phyloP scores from a whole-genome alignment of 2,888 invertebrate genomes.

The Notodonta dromedarius region DNA sequence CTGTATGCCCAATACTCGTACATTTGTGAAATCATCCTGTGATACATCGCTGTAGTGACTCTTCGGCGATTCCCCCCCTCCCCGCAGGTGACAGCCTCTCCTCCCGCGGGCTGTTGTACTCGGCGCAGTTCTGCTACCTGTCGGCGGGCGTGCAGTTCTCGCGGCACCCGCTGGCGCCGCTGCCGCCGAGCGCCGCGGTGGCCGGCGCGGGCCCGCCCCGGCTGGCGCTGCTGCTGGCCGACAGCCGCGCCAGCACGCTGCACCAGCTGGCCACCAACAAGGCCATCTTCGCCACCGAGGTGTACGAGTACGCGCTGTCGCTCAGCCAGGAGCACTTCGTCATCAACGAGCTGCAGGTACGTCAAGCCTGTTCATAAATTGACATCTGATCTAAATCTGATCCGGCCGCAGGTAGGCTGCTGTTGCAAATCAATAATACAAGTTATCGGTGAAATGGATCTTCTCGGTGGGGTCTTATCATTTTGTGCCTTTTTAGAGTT shows the following conservation, averaged over 20 bases:
- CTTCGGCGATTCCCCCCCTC: too few relatives aligned
- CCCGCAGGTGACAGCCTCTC: constrained; percentile 87
- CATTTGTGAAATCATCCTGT: too few relatives aligned
- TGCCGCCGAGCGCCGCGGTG: constrained; percentile 40
- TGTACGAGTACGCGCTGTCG: constrained; percentile 96
- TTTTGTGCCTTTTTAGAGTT: too few relatives aligned
- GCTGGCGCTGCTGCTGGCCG: constrained; percentile 91
- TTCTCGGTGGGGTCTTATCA: background rate
- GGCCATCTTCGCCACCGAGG: constrained; percentile 97
- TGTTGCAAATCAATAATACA: too few relatives aligned
- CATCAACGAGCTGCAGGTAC: constrained; percentile 89
- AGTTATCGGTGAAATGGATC: too few relatives aligned
- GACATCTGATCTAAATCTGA: too few relatives aligned
- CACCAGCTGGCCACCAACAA: constrained; percentile 89
- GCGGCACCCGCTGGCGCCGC: constrained; percentile 65
- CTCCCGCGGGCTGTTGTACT: constrained; percentile 91
- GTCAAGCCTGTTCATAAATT: too few relatives aligned
- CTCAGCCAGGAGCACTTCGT: constrained; percentile 89
- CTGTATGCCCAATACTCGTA: too few relatives aligned
- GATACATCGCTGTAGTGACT: too few relatives aligned
- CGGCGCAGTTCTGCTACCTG: constrained; percentile 98
- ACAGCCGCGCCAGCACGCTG: constrained; percentile 86
- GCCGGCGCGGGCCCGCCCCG: constrained; percentile 75
- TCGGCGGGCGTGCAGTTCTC: constrained; percentile 89
- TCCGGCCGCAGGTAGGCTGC: too few relatives aligned